These are phyloP conservation scores for Bovichtus diacanthus DNA, from an alignment of 2,797 vertebrate genomes.

Conservation along the genomic window DNA sequence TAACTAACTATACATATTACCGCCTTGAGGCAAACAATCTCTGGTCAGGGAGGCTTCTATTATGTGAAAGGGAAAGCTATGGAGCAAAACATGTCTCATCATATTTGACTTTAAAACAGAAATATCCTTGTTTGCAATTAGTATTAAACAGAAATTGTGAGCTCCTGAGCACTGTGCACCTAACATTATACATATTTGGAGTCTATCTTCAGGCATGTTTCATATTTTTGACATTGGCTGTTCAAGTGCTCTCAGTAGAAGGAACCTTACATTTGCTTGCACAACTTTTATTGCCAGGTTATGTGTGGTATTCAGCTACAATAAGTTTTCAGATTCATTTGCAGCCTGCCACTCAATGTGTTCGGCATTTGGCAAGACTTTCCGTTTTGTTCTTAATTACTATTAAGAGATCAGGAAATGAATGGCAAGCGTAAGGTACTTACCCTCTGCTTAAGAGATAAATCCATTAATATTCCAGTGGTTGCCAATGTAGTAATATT, in stretches of 20 bases:
- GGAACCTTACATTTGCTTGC: conserved; percentile 6
- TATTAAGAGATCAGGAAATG: conserved; percentile 20
- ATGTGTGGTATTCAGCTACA: conserved; percentile 1
- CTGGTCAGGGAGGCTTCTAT: background rate
- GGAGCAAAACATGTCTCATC: background rate
- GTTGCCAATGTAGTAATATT: conserved; percentile 21
- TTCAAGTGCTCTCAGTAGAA: background rate
- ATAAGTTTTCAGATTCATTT: conserved; percentile 9
- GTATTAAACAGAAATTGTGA: background rate
- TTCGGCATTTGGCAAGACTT: conserved; percentile 15
- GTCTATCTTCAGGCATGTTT: background rate
- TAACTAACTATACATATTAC: conserved; percentile 22
- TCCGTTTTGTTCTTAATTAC: conserved; percentile 12
- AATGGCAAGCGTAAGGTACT: conserved; percentile 26
- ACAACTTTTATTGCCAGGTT: background rate
- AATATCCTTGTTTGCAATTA: background rate
- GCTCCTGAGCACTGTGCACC: background rate
- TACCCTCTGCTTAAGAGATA: conserved; percentile 29
- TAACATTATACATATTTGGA: background rate
- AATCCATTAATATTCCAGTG: conserved; percentile 43
- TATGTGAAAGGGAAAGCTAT: conserved; percentile 1
- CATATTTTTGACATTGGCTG: background rate
- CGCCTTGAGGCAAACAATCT: background rate
- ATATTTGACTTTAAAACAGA: background rate
- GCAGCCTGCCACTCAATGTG: conserved; percentile 2